phyloP scores from a whole-genome alignment of 2,113 vertebrate species.

The Albula glossodonta region DNA sequence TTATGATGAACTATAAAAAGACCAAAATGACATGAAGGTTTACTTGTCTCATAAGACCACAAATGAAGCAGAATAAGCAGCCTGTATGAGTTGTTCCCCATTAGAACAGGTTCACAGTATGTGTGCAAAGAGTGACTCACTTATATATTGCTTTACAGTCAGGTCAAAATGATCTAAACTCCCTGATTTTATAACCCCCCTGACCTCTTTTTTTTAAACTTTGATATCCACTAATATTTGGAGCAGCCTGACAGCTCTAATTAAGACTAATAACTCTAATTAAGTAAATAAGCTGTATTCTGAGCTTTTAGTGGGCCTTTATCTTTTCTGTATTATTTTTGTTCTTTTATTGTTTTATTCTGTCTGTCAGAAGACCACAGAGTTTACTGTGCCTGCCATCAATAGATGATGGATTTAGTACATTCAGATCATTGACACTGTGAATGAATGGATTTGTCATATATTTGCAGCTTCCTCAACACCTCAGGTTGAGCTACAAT shows the following conservation, averaged over 20 bases:
- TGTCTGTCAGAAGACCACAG: background rate
- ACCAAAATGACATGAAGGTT: background rate
- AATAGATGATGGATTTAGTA: background rate
- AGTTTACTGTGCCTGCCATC: background rate
- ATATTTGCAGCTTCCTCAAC: too few species aligned
- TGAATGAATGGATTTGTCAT: background rate
- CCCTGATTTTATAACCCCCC: background rate
- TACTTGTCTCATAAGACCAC: background rate
- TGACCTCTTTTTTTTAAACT: background rate
- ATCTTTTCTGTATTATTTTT: background rate
- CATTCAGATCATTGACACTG: background rate
- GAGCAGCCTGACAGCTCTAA: too few species aligned
- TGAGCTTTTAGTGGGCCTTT: background rate
- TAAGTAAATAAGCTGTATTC: too few species aligned
- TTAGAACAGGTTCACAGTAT: background rate
- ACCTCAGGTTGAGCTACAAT: too few species aligned
- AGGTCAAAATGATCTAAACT: background rate
- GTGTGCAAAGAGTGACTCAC: background rate
- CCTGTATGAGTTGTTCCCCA: background rate
- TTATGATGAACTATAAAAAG: constrained; percentile 25
- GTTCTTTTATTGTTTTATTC: background rate
- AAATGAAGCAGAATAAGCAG: constrained; percentile 14
- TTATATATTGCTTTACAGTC: background rate
- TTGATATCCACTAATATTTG: too few species aligned
- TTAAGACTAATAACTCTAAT: too few species aligned